These are phyloP conservation scores for Apeira syringaria DNA, from an alignment of 2,888 invertebrate genomes.

Conservation along the genomic window DNA sequence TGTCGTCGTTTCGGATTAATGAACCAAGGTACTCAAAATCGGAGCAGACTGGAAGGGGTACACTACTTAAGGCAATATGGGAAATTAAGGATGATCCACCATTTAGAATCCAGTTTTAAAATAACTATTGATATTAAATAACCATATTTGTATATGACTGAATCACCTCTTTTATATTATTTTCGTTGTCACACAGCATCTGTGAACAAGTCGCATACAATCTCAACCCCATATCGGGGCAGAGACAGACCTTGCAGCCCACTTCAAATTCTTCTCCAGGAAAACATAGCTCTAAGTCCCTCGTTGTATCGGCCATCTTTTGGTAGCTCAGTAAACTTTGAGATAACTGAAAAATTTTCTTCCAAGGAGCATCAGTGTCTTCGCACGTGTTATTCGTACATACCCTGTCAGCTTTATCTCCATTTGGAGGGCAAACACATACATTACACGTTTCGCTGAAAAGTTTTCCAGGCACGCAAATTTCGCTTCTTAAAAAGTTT, in stretches of 20 bases:
- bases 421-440: conserved; percentile 70
- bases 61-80: too few species aligned
- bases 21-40: too few species aligned
- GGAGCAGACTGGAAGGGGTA: too few species aligned
- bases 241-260: conserved; percentile 69
- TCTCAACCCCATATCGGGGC: conserved; percentile 68
- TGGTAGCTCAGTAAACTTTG: conserved; percentile 47
- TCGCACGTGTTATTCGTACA: conserved; percentile 61
- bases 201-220: conserved; percentile 60
- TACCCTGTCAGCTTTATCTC: conserved; percentile 54
- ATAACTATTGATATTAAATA: too few species aligned
- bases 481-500: conserved; percentile 53
- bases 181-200: conserved; percentile 44
- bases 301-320: conserved; percentile 36
- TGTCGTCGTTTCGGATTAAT: too few species aligned
- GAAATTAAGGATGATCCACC: too few species aligned
- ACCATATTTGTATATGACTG: too few species aligned
- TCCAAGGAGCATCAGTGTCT: conserved; percentile 48
- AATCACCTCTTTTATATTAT: conserved; percentile 16
- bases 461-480: conserved; percentile 58
- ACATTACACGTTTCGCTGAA: conserved; percentile 72
- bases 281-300: conserved; percentile 62
- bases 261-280: conserved; percentile 68
- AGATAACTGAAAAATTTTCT: conserved; percentile 55
- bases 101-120: too few species aligned